Base-by-base conservation (phyloP, 2,113 vertebrate species). In the Prionailurus viverrinus region DNA sequence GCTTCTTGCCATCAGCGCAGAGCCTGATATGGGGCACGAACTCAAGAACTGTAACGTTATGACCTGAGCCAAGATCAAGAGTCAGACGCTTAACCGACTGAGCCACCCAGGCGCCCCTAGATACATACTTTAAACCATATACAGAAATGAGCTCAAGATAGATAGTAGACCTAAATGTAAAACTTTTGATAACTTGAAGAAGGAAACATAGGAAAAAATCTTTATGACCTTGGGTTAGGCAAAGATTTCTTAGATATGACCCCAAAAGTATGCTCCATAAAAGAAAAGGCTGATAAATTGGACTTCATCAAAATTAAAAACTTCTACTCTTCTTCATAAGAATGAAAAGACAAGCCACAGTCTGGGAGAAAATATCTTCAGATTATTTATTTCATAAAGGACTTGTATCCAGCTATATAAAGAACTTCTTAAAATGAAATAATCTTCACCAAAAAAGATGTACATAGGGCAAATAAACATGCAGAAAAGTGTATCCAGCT, bases 361-460 rank as follows among this genome's bases (percentile, higher is more conserved):
- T 55, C 14, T 65, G 41, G n/a, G 21, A 80, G 55, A 66, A 71
- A 45, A 69, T 69, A 81, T n/a, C 48, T 74, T 33, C 71, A 74
- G 71, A 74, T 93, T 10, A 76, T 65, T 88, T 80, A 66, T 81
- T 36, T 94, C 58, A 10, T 82, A 53, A 79, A 91, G 31, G 25
- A 73, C n/a, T 65, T 94, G 10, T 94, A 76, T 83, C 45, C n/a
- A 83, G 55, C 16, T 53, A 27, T 63, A 48, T 69, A 85, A 80
- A 78, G 51, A 92, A 41, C 29, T 83, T 83, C 10, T 95, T 76
- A 89, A 92, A 83, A 84, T 92, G n/a, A 16, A 92, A 68, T 93
- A 68, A 83, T 45, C 45, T 45, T 45, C 7, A 45, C 41, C 51
- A 92, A 7, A 63, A 41, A 92, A 71, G 61, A 25, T 79, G 12